Evolutionary conservation across 2,888 invertebrate genomes (phyloP), one percentile per base, ranked within the genome.

Genomic region (Rugalucina vietnamica): DNA sequence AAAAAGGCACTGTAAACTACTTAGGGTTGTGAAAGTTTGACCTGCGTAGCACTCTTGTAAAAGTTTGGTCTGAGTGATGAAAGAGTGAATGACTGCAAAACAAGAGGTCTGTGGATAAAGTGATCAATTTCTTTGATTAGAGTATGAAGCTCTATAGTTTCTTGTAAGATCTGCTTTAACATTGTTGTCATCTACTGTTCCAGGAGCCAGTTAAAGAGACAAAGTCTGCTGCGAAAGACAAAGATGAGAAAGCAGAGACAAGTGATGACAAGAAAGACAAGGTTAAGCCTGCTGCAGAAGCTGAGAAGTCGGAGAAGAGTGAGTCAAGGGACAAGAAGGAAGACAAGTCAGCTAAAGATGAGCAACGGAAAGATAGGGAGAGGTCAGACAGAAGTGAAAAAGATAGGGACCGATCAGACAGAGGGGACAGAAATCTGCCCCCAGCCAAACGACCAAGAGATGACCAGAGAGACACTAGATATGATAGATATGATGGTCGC

Each of bases 381-480:
- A 84, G 88, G 69, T 84, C 84, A 69, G 89, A 90, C 37, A 83
- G 86, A 27, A 86, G 84, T 12, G 89, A 88, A 3, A 85, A 85
- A 50, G 81, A 88, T 70, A 81, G 83, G 70, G 75, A 86, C 50
- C 81, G 87, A 71, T 84, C 85, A 57, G 89, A 90, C 39, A 83
- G 87, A 29, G 87, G 84, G 10, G 90, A 89, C 3, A 86, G 87
- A 57, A 88, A 84, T 57, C 88, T 91, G 49, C 93, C 93, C 27
- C 93, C 93, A 34, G 86, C 90, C 21, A 93, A 93, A 84, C 90
- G 91, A 78, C 92, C 92, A 87, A 85, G 92, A 49, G 93, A 93
- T 76, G 93, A 93, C 77, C 83, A 86, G 21, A 80, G 84, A 78
- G 84, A 81, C 18, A 84, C 84, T 74, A 77, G 86, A 65, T 87